A percentile compares a stretch with the other conserved stretches of the same genome.
Conservation (phyloP, 2,797 vertebrate species). For the Aphelocoma californica region DNA sequence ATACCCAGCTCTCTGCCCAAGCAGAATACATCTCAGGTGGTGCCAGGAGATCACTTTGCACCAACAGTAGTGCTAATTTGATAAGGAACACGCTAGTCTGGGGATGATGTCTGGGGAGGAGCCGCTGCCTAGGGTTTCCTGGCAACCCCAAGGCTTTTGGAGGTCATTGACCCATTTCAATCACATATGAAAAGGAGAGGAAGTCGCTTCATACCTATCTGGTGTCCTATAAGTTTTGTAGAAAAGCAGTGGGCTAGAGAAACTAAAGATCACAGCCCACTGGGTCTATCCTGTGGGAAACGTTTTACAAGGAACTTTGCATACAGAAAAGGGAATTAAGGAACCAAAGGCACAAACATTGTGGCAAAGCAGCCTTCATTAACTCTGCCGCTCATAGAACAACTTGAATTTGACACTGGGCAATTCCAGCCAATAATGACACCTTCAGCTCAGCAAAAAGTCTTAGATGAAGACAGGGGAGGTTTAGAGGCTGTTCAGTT, state of each 20-base stretch:
- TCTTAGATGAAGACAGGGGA: background rate
- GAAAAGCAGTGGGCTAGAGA: background rate
- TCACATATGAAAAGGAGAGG: background rate
- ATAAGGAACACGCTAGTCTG: accelerated
- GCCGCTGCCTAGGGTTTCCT: background rate
- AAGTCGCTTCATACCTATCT: background rate
- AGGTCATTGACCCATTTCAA: background rate
- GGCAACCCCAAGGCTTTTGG: background rate
- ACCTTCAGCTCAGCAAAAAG: background rate
- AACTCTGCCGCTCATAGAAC: background rate
- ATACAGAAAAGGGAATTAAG: background rate
- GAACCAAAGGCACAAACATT: background rate
- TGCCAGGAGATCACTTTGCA: background rate
- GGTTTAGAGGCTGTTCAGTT: background rate
- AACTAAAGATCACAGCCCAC: background rate
- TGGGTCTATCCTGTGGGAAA: background rate
- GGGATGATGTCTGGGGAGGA: background rate
- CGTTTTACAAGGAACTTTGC: background rate
- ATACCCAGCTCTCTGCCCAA: background rate
- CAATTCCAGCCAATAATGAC: background rate
- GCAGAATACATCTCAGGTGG: background rate
- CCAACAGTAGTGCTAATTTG: background rate
- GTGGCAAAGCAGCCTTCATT: background rate
- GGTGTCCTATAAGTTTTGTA: background rate
- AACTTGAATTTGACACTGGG: background rate